phyloP scores from a whole-genome alignment of 2,113 vertebrate genomes.

The Grallaria varia region DNA sequence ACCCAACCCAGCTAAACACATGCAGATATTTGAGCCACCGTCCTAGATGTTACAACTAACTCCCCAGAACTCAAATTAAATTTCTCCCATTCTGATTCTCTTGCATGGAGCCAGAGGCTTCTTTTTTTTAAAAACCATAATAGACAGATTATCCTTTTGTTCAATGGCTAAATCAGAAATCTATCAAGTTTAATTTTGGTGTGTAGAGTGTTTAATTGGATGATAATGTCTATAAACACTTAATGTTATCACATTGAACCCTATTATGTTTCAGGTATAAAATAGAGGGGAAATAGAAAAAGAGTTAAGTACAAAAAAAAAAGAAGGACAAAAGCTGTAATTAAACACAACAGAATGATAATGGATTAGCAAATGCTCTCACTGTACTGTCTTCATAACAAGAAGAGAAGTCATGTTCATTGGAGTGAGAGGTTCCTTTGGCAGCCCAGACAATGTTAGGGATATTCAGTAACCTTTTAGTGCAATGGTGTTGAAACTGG shows the following conservation, averaged over 20 bases:
- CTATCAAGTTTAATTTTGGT: not conserved
- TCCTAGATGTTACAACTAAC: not conserved
- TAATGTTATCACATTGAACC: not conserved
- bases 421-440: conserved; percentile 15
- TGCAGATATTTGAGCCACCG: not conserved
- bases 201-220: not conserved
- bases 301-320: not conserved
- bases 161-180: not conserved
- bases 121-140: not conserved
- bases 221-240: not conserved
- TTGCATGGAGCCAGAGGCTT: not conserved
- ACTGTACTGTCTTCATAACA: conserved; percentile 16
- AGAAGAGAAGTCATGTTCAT: conserved; percentile 26
- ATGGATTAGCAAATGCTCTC: conserved; percentile 49
- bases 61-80: not conserved
- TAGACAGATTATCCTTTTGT: not conserved
- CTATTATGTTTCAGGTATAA: not conserved
- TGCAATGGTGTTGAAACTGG: conserved; percentile 30
- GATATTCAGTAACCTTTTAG: conserved; percentile 61
- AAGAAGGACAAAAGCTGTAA: not conserved
- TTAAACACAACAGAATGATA: conserved; percentile 22
- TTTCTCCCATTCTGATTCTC: not conserved
- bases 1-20: not conserved
- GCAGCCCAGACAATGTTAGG: not conserved
- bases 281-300: not conserved